phyloP scores from a whole-genome alignment of 1,140 invertebrate species.

The Popillia japonica region DNA sequence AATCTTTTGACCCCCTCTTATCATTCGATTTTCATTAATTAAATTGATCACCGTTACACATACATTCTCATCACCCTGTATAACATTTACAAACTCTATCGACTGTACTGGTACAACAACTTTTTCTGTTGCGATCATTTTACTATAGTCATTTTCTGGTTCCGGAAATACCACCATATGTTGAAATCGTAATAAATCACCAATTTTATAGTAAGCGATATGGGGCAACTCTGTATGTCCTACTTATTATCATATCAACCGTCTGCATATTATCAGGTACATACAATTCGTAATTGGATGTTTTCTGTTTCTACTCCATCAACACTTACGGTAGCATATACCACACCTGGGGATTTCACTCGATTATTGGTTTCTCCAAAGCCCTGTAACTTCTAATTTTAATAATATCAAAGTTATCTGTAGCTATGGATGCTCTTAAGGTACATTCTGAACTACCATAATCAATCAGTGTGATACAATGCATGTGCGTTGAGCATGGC shows the following conservation, averaged over 20 bases:
- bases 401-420: not conserved
- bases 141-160: not conserved
- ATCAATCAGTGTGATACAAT: too few species aligned
- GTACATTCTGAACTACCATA: not conserved
- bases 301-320: not conserved
- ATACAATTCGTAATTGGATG: not conserved
- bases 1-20: not conserved
- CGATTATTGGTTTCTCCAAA: not conserved
- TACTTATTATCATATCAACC: not conserved
- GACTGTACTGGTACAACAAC: not conserved
- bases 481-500: too few species aligned
- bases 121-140: not conserved
- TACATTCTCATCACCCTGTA: not conserved
- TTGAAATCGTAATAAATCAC: not conserved
- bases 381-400: not conserved
- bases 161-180: not conserved
- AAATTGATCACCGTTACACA: not conserved
- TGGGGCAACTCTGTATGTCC: not conserved
- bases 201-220: not conserved
- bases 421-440: not conserved
- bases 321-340: not conserved
- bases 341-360: not conserved
- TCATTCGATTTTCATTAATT: not conserved
- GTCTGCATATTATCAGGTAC: constrained; percentile 11
- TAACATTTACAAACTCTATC: not conserved